These are phyloP conservation scores for Agrilus planipennis DNA, from an alignment of 1,140 invertebrate genomes.

Conservation along the genomic window DNA sequence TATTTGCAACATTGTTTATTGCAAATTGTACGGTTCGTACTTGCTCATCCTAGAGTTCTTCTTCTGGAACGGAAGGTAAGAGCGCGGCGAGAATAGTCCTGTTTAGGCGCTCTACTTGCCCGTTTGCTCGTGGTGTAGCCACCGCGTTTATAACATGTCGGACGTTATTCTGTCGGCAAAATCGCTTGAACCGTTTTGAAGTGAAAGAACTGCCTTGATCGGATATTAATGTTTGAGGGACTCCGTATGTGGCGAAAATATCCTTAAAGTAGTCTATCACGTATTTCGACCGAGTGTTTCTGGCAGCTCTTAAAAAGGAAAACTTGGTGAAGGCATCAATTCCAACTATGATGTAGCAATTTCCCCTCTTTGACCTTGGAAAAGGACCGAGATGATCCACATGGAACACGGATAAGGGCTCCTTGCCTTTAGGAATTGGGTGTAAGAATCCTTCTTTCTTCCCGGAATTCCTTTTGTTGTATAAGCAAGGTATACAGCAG, in stretches of 20 bases:
- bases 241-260: conserved; percentile 16
- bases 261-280: conserved; percentile 3
- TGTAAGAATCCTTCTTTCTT: conserved; percentile 10
- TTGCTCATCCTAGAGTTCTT: too few species aligned
- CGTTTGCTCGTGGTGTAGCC: too few species aligned
- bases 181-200: too few species aligned
- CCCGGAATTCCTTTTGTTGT: conserved; percentile 16
- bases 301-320: conserved; percentile 12
- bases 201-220: too few species aligned
- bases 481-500: conserved; percentile 24
- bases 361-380: conserved; percentile 16
- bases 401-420: conserved; percentile 11
- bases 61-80: too few species aligned
- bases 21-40: too few species aligned
- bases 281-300: conserved; percentile 13
- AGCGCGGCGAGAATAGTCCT: too few species aligned
- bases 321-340: conserved; percentile 24
- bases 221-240: conserved; percentile 21
- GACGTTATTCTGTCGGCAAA: too few species aligned
- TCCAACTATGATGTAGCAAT: conserved; percentile 20
- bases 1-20: too few species aligned
- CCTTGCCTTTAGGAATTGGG: conserved; percentile 6
- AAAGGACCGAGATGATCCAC: conserved; percentile 25
- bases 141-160: too few species aligned
- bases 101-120: too few species aligned